These are phyloP conservation scores for Caenorhabditis sp. DNA, from an alignment of 2,888 invertebrate species.

Conservation along the genomic window DNA sequence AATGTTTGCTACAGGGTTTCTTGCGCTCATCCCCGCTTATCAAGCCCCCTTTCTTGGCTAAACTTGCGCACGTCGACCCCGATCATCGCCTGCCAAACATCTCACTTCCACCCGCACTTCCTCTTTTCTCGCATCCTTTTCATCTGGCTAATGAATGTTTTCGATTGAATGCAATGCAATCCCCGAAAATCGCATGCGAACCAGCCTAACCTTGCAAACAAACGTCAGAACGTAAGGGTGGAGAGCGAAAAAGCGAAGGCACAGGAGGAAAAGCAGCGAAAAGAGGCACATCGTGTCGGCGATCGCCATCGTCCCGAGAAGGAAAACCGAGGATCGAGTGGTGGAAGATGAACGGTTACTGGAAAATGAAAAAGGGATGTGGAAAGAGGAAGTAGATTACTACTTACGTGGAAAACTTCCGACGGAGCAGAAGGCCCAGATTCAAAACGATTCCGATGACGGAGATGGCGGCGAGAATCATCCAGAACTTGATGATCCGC, in stretches of 20 bases:
- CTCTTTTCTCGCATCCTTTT: constrained; percentile 31
- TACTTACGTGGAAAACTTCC: constrained; percentile 50
- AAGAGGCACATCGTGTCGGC: constrained; percentile 73
- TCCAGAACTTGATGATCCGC: constrained; percentile 53
- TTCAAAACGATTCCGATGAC: constrained; percentile 59
- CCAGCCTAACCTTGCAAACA: constrained; percentile 71
- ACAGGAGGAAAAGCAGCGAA: constrained; percentile 68
- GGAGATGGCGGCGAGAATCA: constrained; percentile 53
- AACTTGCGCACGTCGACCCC: no score
- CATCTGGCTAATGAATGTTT: constrained; percentile 43
- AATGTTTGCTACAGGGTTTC: not conserved
- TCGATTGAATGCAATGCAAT: constrained; percentile 6
- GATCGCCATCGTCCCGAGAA: constrained; percentile 73
- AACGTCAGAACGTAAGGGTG: constrained; percentile 65
- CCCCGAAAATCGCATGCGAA: not conserved
- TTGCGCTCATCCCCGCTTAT: constrained; percentile 5
- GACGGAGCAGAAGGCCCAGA: constrained; percentile 40
- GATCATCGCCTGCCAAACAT: constrained; percentile 8
- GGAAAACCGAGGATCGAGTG: constrained; percentile 71
- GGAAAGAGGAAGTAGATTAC: not conserved
- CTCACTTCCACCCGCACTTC: constrained; percentile 14
- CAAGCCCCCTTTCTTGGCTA: not conserved
- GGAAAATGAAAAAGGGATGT: constrained; percentile 31
- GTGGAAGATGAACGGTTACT: constrained; percentile 65
- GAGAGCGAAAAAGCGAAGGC: constrained; percentile 67